Evolutionary conservation across 2,797 vertebrate species (phyloP), one percentile per base, ranked within the genome.

Genomic region (Acridotheres tristis): DNA sequence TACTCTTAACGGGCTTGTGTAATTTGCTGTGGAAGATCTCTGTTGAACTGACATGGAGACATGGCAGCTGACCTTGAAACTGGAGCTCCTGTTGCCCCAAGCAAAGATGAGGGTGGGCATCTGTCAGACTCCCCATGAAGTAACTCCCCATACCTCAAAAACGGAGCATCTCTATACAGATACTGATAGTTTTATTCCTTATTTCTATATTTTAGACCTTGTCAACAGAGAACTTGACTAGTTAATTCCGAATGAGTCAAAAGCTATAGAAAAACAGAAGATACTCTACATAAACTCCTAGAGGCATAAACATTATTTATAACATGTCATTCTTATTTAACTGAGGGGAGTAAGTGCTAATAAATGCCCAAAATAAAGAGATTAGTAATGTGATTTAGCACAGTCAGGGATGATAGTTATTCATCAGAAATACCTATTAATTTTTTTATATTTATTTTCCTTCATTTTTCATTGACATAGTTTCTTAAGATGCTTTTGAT

Each of bases 391-490:
- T 32, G 36, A 78, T 91, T 93, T 88, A 79, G 59, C 67, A 61
- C 30, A 55, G 45, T 79, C 47, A 47, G 27, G 43, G 40, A 45
- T 81, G 73, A 54, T 57, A 36, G 40, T 62, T 89, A 77, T 84
- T 92, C 26, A 88, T 48, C 53, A 95, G 79, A 82, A 81, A 54
- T 63, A 72, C 38, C 36, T 73, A 61, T 72, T 93, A 17, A 14
- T 71, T 73, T 78, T 73, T 88, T 59, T 43, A 20, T 77, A 74
- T 89, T 79, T 93, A 83, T 94, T 97, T 97, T 76, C 84, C 81
- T 95, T 94, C 63, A 76, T 90, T 81, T 96, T 90, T 96, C 88
- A 89, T 90, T 94, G 69, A 62, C 78, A 53, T n/a, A 89, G 54
- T 85, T 88, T 75, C 68, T 71, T 87, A 94, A 97, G 78, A 96